Base-by-base conservation (phyloP, 1,140 invertebrate species). In the Frieseomelitta varia region DNA sequence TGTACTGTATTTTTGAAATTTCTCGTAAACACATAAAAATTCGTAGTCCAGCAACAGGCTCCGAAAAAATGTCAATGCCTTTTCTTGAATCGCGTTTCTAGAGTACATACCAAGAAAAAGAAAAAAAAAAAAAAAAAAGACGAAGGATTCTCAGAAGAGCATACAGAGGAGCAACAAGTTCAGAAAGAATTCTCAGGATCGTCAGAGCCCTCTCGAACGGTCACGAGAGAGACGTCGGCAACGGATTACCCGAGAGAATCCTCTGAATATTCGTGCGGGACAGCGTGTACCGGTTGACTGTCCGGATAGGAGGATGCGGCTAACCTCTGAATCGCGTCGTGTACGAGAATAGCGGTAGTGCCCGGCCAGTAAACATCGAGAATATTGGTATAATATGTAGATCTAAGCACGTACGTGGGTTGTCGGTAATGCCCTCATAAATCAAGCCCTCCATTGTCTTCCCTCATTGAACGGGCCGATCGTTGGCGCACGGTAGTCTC, bases 381-480 rank as follows among this genome's bases (percentile, higher is more conserved):
- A 81, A 89, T 91, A 90, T 91, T 91, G 88, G 87, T 91, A 88
- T 88, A 88, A 89, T 90, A 90, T 90, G 91, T 91, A 92, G 85
- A 86, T 92, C 83, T 76, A 88, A 81, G 85, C 83, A 81, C 88
- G 80, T 85, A 92, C 90, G 90, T 90, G 87, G 91, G 80, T 87
- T 79, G 91, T 81, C 87, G 84, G 91, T 92, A 91, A 91, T 90
- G 81, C 88, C 78, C 86, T 73, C 90, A 84, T 92, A 92, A 92
- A 92, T 92, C 91, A 92, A 67, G 51, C 47, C 53, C 73, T 76
- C 87, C 81, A 91, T 92, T 92, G 91, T 92, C 88, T 92, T 90
- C 88, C 81, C 82, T 91, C 81, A 89, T 91, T 75, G 90, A 91
- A 88, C 88, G 88, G 87, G 79, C 88, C 81, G 76, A 79, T 75